phyloP scores from a whole-genome alignment of 2,888 invertebrate species.

The Osmoderma eremita region DNA sequence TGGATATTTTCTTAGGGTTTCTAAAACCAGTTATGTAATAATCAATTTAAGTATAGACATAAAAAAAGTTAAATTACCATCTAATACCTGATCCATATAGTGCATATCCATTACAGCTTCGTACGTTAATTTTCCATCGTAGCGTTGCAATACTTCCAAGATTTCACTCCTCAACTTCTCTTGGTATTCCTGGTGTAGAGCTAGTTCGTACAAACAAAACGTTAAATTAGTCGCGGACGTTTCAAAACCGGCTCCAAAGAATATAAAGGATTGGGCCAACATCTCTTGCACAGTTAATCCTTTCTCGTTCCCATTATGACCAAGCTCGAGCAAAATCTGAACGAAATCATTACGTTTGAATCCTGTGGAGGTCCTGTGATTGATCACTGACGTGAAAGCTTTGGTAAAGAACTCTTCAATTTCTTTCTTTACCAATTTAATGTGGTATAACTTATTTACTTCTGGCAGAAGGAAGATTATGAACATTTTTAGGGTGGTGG shows the following conservation, averaged over 20 bases:
- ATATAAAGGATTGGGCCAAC: conserved; percentile 58
- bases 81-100: conserved; percentile 62
- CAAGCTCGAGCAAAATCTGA: conserved; percentile 55
- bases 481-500: conserved; percentile 27
- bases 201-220: conserved; percentile 60
- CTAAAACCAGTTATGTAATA: too few relatives aligned
- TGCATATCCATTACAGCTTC: conserved; percentile 63
- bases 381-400: conserved; percentile 53
- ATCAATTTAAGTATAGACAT: background rate
- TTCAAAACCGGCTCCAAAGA: conserved; percentile 64
- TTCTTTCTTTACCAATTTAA: conserved; percentile 44
- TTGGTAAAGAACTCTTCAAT: conserved; percentile 54
- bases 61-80: conserved; percentile 49
- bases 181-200: conserved; percentile 60
- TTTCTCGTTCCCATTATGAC: background rate
- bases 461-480: conserved; percentile 45
- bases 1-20: conserved; percentile 70
- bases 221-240: conserved; percentile 61
- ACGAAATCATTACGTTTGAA: conserved; percentile 56
- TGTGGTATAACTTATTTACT: conserved; percentile 43
- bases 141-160: conserved; percentile 50
- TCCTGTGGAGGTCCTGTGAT: conserved; percentile 45
- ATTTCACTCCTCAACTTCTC: conserved; percentile 61
- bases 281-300: conserved; percentile 42
- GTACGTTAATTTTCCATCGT: conserved; percentile 58